Percentiles rank a stretch among this genome's conserved stretches.
phyloP scores from a whole-genome alignment of 2,113 vertebrate genomes.

The Alexandromys fortis region DNA sequence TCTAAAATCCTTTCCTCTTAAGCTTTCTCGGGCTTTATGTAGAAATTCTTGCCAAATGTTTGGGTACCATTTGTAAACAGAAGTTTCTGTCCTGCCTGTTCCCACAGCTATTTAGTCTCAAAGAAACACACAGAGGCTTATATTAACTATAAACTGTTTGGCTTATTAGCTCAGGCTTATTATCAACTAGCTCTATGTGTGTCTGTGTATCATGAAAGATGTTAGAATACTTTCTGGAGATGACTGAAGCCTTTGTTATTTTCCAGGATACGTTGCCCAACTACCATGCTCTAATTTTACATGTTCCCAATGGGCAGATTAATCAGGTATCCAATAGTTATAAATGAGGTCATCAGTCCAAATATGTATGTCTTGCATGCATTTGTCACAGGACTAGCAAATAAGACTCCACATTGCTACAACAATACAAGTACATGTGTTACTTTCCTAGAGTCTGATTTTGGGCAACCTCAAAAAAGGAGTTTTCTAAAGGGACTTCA shows the following conservation, averaged over 20 bases:
- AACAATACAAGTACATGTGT: not conserved
- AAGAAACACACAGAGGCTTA: too few species aligned
- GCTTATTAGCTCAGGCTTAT: too few species aligned
- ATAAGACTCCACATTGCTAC: not conserved
- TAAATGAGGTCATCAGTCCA: not conserved
- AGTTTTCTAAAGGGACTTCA: not conserved
- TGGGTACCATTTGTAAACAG: too few species aligned
- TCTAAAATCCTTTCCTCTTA: too few species aligned
- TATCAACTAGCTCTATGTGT: too few species aligned
- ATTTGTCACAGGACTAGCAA: not conserved
- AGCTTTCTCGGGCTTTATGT: too few species aligned
- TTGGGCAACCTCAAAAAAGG: not conserved
- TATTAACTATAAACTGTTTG: too few species aligned
- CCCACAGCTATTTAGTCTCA: too few species aligned
- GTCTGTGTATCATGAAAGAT: not conserved
- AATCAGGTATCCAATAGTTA: not conserved
- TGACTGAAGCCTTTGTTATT: not conserved
- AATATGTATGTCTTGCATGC: not conserved
- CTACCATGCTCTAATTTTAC: not conserved
- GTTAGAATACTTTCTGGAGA: not conserved
- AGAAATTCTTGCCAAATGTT: too few species aligned
- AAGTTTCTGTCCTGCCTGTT: too few species aligned
- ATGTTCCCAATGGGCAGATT: not conserved
- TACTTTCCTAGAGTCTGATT: not conserved
- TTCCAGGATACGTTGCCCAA: not conserved